phyloP scores from a whole-genome alignment of 2,888 invertebrate genomes.

The Melipona beecheii region DNA sequence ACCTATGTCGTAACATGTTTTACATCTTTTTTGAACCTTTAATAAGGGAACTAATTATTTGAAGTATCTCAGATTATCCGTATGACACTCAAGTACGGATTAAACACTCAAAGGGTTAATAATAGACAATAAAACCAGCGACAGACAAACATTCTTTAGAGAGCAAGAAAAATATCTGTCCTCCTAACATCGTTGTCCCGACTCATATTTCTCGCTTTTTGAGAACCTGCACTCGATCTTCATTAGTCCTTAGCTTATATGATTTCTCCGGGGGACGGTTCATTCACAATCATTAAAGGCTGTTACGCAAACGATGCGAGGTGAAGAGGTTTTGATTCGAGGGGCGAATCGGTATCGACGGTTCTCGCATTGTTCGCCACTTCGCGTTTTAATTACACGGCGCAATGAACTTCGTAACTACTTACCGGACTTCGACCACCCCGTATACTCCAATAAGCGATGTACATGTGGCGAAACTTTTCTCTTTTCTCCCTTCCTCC shows the following conservation, averaged over 20 bases:
- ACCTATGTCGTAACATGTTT: no score
- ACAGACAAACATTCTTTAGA: background rate
- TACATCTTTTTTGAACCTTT: no score
- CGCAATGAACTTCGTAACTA: conserved; percentile 57
- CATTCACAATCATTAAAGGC: conserved; percentile 29
- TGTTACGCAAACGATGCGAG: conserved; percentile 35
- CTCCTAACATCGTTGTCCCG: background rate
- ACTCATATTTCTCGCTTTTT: background rate
- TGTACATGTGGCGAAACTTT: conserved; percentile 3
- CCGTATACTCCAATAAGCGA: conserved; percentile 10
- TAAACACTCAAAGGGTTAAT: background rate
- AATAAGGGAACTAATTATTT: no score
- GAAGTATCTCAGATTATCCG: no score
- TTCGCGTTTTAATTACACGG: conserved; percentile 60
- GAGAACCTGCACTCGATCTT: conserved; percentile 3
- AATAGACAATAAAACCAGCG: background rate
- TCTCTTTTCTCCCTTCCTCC: background rate
- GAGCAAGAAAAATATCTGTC: background rate
- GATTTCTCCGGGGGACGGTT: background rate
- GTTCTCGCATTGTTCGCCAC: conserved; percentile 51
- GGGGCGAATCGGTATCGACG: conserved; percentile 36
- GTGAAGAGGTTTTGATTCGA: conserved; percentile 51
- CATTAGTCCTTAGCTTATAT: conserved; percentile 22
- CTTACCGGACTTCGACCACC: conserved; percentile 22
- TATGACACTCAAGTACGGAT: no score